These are phyloP conservation scores for Drosophila gaucha DNA, from an alignment of 2,888 invertebrate species.

Conservation along the genomic window DNA sequence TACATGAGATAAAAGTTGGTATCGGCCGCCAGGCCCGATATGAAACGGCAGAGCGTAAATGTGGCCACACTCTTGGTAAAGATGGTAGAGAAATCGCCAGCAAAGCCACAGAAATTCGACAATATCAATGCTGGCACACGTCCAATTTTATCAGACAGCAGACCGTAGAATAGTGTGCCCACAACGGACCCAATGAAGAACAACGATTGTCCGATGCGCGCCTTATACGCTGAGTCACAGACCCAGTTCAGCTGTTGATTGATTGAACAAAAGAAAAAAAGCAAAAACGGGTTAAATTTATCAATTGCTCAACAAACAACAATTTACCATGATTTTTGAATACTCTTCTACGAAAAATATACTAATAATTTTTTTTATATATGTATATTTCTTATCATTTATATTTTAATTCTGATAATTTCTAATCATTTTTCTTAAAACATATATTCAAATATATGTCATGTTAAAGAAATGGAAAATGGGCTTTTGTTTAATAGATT, in stretches of 20 bases:
- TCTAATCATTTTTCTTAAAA: too few species aligned
- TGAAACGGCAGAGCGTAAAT: slow-evolving; percentile 86
- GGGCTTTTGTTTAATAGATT: too few species aligned
- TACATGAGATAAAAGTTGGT: slow-evolving; percentile 88
- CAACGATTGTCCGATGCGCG: slow-evolving; percentile 87
- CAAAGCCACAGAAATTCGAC: slow-evolving; percentile 86
- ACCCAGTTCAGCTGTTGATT: slow-evolving; percentile 86
- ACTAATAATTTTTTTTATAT: neutral
- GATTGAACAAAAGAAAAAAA: neutral
- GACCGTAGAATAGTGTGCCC: slow-evolving; percentile 86
- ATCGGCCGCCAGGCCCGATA: slow-evolving; percentile 87
- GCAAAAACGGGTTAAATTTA: slow-evolving; percentile 1
- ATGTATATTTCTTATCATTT: neutral
- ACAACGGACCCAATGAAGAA: slow-evolving; percentile 88
- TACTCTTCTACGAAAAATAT: too few species aligned
- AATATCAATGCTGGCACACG: slow-evolving; percentile 86
- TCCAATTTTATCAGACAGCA: slow-evolving; percentile 87
- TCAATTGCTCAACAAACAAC: neutral
- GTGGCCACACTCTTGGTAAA: slow-evolving; percentile 85
- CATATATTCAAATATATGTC: neutral
- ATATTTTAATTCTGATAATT: too few species aligned
- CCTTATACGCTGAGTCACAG: slow-evolving; percentile 87
- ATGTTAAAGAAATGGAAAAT: too few species aligned
- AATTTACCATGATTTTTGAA: neutral
- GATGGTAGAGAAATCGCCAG: slow-evolving; percentile 86